Percentiles rank a stretch among this genome's conserved stretches.
Conservation (phyloP, 2,888 invertebrate species). For the Lepetodrilus schrolli region DNA sequence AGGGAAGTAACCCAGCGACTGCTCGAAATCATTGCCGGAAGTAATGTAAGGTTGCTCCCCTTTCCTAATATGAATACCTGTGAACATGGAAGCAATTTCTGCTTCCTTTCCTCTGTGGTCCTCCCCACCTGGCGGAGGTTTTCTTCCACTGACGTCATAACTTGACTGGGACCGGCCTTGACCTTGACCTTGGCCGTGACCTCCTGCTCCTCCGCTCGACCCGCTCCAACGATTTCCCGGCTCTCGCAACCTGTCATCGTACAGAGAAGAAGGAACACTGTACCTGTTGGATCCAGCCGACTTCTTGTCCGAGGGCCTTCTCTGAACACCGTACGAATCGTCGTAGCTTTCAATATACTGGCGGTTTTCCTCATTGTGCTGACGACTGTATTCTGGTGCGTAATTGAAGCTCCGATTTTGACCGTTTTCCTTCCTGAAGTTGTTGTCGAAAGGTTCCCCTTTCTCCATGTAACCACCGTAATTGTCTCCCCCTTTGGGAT, state of each 20-base stretch:
- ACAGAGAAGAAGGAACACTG: not conserved
- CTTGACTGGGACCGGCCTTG: not conserved
- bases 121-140: not conserved
- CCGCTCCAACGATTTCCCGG: not conserved
- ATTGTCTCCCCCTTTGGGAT: slow-evolving; percentile 34
- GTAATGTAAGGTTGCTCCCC: slow-evolving; percentile 1
- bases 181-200: too few relatives aligned
- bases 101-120: slow-evolving; percentile 45
- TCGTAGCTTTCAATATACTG: slow-evolving; percentile 1
- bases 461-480: not conserved
- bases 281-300: slow-evolving; percentile 35
- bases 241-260: not conserved
- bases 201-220: not conserved
- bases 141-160: slow-evolving; percentile 3
- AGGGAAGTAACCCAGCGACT: slow-evolving; percentile 66
- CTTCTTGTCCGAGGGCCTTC: slow-evolving; percentile 1
- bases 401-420: not conserved
- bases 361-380: not conserved
- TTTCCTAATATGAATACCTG: slow-evolving; percentile 40
- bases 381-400: not conserved
- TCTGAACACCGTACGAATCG: not conserved
- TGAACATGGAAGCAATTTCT: slow-evolving; percentile 62
- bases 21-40: slow-evolving; percentile 56
- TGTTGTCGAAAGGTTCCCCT: not conserved
- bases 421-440: slow-evolving; percentile 11